Percentiles rank a stretch among this genome's conserved stretches.
phyloP scores from a whole-genome alignment of 2,888 invertebrate species.

The Scaptomyza reducta region DNA sequence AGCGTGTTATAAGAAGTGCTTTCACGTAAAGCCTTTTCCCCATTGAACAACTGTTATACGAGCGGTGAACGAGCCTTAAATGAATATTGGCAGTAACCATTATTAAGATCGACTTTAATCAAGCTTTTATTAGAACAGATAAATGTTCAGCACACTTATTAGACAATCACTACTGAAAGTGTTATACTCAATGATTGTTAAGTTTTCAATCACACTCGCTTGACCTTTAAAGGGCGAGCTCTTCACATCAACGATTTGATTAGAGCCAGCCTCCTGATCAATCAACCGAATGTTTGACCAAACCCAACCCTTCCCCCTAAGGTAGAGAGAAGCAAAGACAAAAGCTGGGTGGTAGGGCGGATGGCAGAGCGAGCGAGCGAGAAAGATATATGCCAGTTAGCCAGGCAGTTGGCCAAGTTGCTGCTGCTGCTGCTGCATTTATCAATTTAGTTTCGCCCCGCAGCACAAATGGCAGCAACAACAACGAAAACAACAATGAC shows the following conservation, averaged over 20 bases:
- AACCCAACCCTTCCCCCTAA: neutral
- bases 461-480: slow-evolving; percentile 62
- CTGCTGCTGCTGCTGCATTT: slow-evolving; percentile 51
- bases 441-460: slow-evolving; percentile 72
- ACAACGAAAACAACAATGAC: slow-evolving; percentile 25
- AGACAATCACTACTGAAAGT: neutral
- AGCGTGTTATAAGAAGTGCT: too few relatives aligned
- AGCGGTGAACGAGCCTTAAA: too few relatives aligned
- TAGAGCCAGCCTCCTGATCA: slow-evolving; percentile 25
- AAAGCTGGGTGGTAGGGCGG: neutral
- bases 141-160: too few relatives aligned
- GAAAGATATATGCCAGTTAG: slow-evolving; percentile 3
- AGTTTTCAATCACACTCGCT: neutral
- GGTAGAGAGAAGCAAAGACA: neutral
- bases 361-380: neutral
- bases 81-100: too few relatives aligned
- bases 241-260: slow-evolving; percentile 12
- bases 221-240: slow-evolving; percentile 9
- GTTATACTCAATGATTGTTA: slow-evolving; percentile 1
- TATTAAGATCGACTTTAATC: neutral
- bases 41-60: too few relatives aligned
- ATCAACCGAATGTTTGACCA: slow-evolving; percentile 21
- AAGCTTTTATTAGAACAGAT: neutral
- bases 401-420: slow-evolving; percentile 25
- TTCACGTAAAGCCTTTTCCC: too few relatives aligned